A percentile compares a stretch with the other conserved stretches of the same genome.
phyloP scores from a whole-genome alignment of 2,797 vertebrate genomes.

The Danio albolineatus region DNA sequence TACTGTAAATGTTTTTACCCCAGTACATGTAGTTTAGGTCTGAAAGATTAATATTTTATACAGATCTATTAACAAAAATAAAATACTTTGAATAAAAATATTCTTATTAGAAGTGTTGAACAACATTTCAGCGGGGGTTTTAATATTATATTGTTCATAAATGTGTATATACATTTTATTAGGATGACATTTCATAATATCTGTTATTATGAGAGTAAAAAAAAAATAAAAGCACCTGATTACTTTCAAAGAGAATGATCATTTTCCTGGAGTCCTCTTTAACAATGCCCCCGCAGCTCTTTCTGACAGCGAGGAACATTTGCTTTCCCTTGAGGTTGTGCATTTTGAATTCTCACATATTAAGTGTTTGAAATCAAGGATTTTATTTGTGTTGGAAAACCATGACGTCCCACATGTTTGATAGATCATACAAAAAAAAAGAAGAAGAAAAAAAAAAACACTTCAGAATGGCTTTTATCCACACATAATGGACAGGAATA shows the following conservation, averaged over 20 bases:
- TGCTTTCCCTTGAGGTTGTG: conserved; percentile 34
- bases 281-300: not conserved
- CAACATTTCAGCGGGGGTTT: too few relatives aligned
- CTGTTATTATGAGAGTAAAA: not conserved
- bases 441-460: too few relatives aligned
- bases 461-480: conserved; percentile 32
- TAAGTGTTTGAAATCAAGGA: conserved; percentile 47
- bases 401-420: conserved; percentile 37
- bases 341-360: conserved; percentile 31
- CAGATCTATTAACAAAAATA: too few relatives aligned
- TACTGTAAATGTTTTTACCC: too few relatives aligned
- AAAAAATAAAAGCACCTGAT: not conserved
- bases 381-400: conserved; percentile 38
- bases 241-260: not conserved
- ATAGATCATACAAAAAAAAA: conserved; percentile 19
- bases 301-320: conserved; percentile 8
- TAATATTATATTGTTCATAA: too few relatives aligned
- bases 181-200: not conserved
- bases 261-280: not conserved
- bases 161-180: not conserved
- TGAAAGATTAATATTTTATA: too few relatives aligned
- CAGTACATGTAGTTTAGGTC: too few relatives aligned
- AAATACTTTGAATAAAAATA: too few relatives aligned
- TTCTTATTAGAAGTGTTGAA: too few relatives aligned
- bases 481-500: conserved; percentile 37